Percentiles rank a stretch among this genome's conserved stretches.
Conservation (phyloP, 2,797 vertebrate species). For the Limnodromus scolopaceus region DNA sequence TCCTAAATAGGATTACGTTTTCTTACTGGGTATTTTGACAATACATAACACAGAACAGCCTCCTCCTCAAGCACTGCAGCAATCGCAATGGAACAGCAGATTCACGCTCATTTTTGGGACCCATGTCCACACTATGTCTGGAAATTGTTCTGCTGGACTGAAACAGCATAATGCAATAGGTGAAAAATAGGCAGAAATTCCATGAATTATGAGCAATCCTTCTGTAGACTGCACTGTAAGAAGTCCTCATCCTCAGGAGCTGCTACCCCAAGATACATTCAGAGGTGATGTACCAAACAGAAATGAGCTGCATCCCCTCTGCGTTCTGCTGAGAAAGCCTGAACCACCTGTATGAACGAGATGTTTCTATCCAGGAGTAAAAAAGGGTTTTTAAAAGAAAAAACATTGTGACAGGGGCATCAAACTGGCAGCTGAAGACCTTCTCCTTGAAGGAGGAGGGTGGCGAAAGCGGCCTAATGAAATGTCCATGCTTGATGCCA, state of each 20-base stretch:
- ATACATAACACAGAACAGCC: neutral
- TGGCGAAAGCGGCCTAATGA: fast-evolving
- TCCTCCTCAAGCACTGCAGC: neutral
- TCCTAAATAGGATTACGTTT: neutral
- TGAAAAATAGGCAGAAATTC: neutral
- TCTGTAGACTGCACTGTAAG: neutral
- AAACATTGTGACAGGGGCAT: neutral
- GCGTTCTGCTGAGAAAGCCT: neutral
- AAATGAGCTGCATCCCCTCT: neutral
- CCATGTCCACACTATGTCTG: fast-evolving
- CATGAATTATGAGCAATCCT: neutral
- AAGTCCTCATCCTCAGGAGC: neutral
- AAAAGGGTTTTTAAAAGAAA: neutral
- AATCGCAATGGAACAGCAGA: neutral
- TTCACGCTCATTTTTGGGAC: neutral
- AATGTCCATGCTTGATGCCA: neutral
- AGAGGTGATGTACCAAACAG: neutral
- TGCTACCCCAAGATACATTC: neutral
- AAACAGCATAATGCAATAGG: fast-evolving
- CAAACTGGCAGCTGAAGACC: neutral
- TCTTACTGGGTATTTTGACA: neutral
- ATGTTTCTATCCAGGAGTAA: neutral
- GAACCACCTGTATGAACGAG: fast-evolving
- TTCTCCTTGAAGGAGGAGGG: neutral
- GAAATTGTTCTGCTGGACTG: neutral